These are phyloP conservation scores for Trissoscelio sp. DNA, from an alignment of 2,888 invertebrate genomes.

Conservation along the genomic window DNA sequence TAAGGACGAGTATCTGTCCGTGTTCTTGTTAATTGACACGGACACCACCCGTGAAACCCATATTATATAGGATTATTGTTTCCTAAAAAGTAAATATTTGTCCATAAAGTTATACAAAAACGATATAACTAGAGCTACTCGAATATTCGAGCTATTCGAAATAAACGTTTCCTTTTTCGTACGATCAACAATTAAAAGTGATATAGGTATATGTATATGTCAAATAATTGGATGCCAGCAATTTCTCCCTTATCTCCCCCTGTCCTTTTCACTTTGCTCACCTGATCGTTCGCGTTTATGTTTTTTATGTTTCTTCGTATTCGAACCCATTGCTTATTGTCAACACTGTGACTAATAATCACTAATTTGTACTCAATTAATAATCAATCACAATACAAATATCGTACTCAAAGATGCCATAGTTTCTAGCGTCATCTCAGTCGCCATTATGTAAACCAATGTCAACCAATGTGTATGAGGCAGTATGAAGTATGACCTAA, in stretches of 20 bases:
- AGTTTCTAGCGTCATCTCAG: too few relatives aligned
- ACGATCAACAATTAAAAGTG: slow-evolving; percentile 14
- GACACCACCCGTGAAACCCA: slow-evolving; percentile 66
- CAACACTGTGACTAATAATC: slow-evolving; percentile 6
- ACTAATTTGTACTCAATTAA: slow-evolving; percentile 23
- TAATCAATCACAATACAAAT: slow-evolving; percentile 19
- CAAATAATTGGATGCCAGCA: slow-evolving; percentile 35
- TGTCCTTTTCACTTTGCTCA: slow-evolving; percentile 74
- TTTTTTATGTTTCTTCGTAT: slow-evolving; percentile 82
- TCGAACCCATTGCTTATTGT: slow-evolving; percentile 79
- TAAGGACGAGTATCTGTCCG: slow-evolving; percentile 59
- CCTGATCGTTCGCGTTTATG: slow-evolving; percentile 82
- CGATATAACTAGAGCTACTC: slow-evolving; percentile 21
- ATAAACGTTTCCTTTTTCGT: slow-evolving; percentile 11
- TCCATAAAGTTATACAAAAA: slow-evolving; percentile 53
- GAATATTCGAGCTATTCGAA: too few relatives aligned
- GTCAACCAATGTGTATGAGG: too few relatives aligned
- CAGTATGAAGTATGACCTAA: too few relatives aligned
- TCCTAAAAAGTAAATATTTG: slow-evolving; percentile 59
- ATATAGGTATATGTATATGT: too few relatives aligned
- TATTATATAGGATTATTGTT: slow-evolving; percentile 48
- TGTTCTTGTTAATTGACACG: slow-evolving; percentile 61
- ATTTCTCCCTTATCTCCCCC: slow-evolving; percentile 43
- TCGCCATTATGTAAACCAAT: too few relatives aligned
- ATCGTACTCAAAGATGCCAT: too few relatives aligned